Evolutionary conservation across 2,113 vertebrate genomes (phyloP), one percentile per base, ranked within the genome.

Genomic region (Sarotherodon lohbergeri): DNA sequence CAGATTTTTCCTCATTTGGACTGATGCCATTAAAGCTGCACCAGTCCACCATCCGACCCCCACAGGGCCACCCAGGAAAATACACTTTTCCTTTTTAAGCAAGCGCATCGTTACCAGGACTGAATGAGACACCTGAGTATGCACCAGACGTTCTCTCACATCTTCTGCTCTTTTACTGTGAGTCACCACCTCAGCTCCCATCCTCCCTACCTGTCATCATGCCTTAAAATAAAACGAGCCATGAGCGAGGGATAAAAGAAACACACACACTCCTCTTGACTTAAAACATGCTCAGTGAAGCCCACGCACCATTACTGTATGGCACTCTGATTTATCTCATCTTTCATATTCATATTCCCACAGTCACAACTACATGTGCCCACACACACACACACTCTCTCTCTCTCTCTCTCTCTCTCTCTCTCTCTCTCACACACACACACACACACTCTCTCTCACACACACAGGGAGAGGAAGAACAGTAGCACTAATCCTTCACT

Each of bases 231-330:
- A 90, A 94, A 93, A 88, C 41, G 50, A 92, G 83, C 82, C 39
- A 2, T 43, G 88, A 92, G 84, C 29, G 16, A 89, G 80, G 71
- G 90, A 91, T 91, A 86, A 93, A 91, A 92, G 83, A 81, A 87
- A 79, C 82, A 92, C 66, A 90, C 86, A 71, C 87, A 86, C 82
- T 84, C 85, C 86, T 87, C 90, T 91, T 84, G 86, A 87, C 87
- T 93, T 91, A 79, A 88, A 94, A 94, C 91, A 90, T 84, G 80
- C 90, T 86, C n/a, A 5, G 80, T 43, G 80, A 83, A 90, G 89
- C 92, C 92, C 91, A 92, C 89, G 85, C 92, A 90, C 88, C 94
- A 91, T 94, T 88, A 94, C 87, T 88, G 92, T 68, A 59, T 85
- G 80, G 81, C 85, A 88, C 90, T 87, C 63, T 83, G 81, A 91